These are phyloP conservation scores for Haliaeetus leucogaster DNA, from an alignment of 2,113 vertebrate genomes.

Conservation along the genomic window DNA sequence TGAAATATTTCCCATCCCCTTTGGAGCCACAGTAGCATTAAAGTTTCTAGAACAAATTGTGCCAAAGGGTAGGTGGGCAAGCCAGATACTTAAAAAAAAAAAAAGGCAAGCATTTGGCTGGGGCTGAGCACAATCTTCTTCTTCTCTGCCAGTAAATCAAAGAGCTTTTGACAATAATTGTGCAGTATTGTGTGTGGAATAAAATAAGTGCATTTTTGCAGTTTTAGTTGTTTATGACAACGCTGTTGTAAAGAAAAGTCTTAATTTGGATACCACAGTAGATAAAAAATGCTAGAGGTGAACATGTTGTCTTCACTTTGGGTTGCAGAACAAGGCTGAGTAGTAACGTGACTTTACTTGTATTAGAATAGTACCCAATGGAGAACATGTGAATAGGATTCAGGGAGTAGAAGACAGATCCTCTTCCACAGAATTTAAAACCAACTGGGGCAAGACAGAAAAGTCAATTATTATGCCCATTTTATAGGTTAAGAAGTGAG, in stretches of 20 bases:
- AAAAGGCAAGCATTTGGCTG: not conserved
- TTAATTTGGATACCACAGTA: not conserved
- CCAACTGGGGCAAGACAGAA: not conserved
- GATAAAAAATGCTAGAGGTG: not conserved
- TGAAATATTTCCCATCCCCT: not conserved
- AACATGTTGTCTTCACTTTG: not conserved
- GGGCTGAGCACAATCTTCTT: not conserved
- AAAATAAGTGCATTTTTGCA: not conserved
- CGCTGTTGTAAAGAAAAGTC: not conserved
- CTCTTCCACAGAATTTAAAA: not conserved
- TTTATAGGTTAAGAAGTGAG: not conserved
- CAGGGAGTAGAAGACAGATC: not conserved
- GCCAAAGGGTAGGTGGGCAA: not conserved
- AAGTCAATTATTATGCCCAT: not conserved
- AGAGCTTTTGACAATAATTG: slow-evolving; percentile 25
- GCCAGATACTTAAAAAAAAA: not conserved
- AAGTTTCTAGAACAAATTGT: not conserved
- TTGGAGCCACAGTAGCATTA: not conserved
- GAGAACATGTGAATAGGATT: not conserved
- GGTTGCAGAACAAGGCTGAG: not conserved
- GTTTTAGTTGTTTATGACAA: not conserved
- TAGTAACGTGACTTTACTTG: accelerated
- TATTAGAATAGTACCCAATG: not conserved
- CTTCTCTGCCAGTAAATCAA: slow-evolving; percentile 21
- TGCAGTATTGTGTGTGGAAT: not conserved